phyloP scores from a whole-genome alignment of 2,888 invertebrate species.

The Mesochorus sp. region DNA sequence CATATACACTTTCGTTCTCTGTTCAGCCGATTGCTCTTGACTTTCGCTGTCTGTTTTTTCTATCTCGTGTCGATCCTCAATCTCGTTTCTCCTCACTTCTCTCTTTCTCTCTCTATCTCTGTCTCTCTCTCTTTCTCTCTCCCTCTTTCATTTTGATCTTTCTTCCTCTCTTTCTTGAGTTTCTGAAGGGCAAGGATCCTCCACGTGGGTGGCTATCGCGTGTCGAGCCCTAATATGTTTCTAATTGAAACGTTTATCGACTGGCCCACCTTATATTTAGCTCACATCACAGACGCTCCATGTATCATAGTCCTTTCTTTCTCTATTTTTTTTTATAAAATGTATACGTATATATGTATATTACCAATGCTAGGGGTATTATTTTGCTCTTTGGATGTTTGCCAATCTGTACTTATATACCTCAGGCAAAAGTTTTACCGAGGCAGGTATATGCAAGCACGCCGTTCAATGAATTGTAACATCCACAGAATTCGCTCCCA shows the following conservation, averaged over 20 bases:
- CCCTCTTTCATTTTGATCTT: too few relatives aligned
- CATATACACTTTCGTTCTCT: too few relatives aligned
- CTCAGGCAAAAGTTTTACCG: conserved; percentile 19
- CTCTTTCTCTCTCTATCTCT: neutral
- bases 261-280: conserved; percentile 51
- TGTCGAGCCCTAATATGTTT: conserved; percentile 52
- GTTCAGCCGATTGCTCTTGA: conserved; percentile 9
- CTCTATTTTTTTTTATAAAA: neutral
- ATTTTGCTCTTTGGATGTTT: conserved; percentile 31
- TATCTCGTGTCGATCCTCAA: conserved; percentile 1
- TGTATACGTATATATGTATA: neutral
- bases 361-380: conserved; percentile 19
- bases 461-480: conserved; percentile 23
- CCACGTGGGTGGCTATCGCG: conserved; percentile 55
- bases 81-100: conserved; percentile 3
- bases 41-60: conserved; percentile 14
- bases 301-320: conserved; percentile 8
- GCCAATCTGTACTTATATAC: conserved; percentile 30
- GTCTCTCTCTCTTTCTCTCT: neutral
- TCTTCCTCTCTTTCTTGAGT: neutral
- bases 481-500: neutral
- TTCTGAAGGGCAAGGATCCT: conserved; percentile 9
- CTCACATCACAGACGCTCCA: conserved; percentile 32
- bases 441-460: conserved; percentile 23
- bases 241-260: conserved; percentile 60